phyloP scores from a whole-genome alignment of 2,888 invertebrate genomes.

The Troides helena region DNA sequence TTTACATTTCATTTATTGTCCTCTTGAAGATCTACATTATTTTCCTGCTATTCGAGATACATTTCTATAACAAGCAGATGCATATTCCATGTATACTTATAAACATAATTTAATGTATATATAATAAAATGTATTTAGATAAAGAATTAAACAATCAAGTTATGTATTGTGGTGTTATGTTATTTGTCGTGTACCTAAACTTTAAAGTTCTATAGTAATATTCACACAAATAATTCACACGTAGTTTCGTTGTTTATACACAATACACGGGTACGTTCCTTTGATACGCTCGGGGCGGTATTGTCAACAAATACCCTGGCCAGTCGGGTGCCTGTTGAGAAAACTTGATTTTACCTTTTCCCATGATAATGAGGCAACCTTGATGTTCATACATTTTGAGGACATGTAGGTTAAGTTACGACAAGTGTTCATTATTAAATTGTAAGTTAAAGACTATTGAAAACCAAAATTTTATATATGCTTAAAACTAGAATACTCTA shows the following conservation, averaged over 20 bases:
- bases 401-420: neutral
- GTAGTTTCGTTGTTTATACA: neutral
- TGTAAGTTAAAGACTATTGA: too few species aligned
- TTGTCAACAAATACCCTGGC: slow-evolving; percentile 21
- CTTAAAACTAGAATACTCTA: too few species aligned
- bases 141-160: neutral
- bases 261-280: slow-evolving; percentile 18
- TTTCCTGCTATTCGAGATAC: too few species aligned
- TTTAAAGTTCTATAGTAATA: neutral
- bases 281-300: slow-evolving; percentile 20
- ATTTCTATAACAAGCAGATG: too few species aligned
- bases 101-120: too few species aligned
- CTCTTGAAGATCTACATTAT: too few species aligned
- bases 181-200: neutral
- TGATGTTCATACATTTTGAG: slow-evolving; percentile 3
- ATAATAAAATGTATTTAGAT: too few species aligned
- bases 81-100: too few species aligned
- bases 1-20: too few species aligned
- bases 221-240: slow-evolving; percentile 1
- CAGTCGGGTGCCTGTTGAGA: slow-evolving; percentile 15
- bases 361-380: slow-evolving; percentile 18
- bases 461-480: too few species aligned
- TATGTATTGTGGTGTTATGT: neutral
- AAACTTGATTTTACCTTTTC: slow-evolving; percentile 17
- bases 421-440: too few species aligned